These are phyloP conservation scores for Lycophotia porphyrea DNA, from an alignment of 2,888 invertebrate genomes.

Conservation along the genomic window DNA sequence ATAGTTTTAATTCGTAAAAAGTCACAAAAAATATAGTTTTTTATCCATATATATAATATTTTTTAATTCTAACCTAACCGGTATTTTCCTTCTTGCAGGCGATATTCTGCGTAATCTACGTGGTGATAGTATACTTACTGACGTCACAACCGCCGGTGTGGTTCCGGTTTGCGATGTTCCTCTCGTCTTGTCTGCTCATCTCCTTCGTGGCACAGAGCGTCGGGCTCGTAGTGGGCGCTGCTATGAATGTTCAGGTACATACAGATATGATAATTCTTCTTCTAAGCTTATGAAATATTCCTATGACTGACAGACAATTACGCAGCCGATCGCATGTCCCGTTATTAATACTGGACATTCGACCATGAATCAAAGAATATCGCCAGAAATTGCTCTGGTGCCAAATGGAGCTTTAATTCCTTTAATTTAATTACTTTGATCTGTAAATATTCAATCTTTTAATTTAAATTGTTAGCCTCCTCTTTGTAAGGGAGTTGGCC, in stretches of 20 bases:
- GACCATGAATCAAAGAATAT: too few relatives aligned
- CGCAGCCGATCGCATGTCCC: too few relatives aligned
- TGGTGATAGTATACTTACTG: conserved; percentile 97
- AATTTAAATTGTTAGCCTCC: too few relatives aligned
- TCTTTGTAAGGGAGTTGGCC: too few relatives aligned
- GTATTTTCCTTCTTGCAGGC: conserved; percentile 91
- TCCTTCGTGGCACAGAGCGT: conserved; percentile 99
- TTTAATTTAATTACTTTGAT: too few relatives aligned
- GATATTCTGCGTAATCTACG: conserved; percentile 97
- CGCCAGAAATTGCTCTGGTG: too few relatives aligned
- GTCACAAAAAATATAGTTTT: neutral
- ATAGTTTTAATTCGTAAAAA: neutral
- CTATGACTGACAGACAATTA: too few relatives aligned
- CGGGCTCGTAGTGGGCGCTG: conserved; percentile 98
- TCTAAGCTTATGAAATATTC: too few relatives aligned
- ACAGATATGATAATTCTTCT: too few relatives aligned
- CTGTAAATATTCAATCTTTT: too few relatives aligned
- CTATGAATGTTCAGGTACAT: conserved; percentile 96
- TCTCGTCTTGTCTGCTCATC: conserved; percentile 96
- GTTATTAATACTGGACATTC: too few relatives aligned
- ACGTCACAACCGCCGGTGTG: conserved; percentile 97
- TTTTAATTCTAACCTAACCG: neutral
- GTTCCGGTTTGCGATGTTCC: conserved; percentile 96
- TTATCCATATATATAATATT: neutral
- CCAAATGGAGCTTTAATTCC: too few relatives aligned